Base-by-base conservation (phyloP, 1,140 invertebrate species). In the Ctenoplectra terminalis region DNA sequence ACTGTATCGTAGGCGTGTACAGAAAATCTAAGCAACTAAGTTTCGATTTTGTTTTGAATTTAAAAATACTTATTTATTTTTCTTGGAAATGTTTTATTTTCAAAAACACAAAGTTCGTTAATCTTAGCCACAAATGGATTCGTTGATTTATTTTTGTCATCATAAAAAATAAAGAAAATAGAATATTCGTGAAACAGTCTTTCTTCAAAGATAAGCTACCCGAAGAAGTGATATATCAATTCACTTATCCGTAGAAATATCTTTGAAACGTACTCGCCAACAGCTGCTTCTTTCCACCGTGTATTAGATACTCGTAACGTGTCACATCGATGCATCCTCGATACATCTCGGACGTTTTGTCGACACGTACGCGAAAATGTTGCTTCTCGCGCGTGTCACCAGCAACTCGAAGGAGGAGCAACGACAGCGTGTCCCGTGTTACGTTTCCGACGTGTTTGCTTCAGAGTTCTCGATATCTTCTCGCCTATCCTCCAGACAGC, bases 341-440 rank as follows among this genome's bases (percentile, higher is more conserved):
- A 71, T 67, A 72, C 71, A 86, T 63, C 60, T 26, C 34, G 64
- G 52, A 71, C 77, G 77, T 85, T 72, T 76, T 63, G 56, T n/a
- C 20, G 69, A 67, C 63, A 74, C 75, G 56, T 70, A 85, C 66
- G 71, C 69, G 77, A 84, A 85, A 86, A 85, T 81, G 58, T 86
- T 50, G 70, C 84, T 54, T 56, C 64, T 56, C 56, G 13, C 66
- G 46, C 50, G 63, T 71, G 77, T 86, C 83, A 86, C 83, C 58
- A 40, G 54, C 77, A 86, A 67, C 83, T 75, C 71, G 46, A 31
- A 81, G 58, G 77, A 81, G 23, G 13, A 60, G 46, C 66, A 83
- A 43, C 31, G 20, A 63, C 11, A 17, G 20, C 81, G 37, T 17
- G 20, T 29, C 46, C 23, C 20, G 23, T 23, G 11, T 31, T 29